These are phyloP conservation scores for Heteropelma amictum DNA, from an alignment of 2,888 invertebrate species.

Conservation along the genomic window DNA sequence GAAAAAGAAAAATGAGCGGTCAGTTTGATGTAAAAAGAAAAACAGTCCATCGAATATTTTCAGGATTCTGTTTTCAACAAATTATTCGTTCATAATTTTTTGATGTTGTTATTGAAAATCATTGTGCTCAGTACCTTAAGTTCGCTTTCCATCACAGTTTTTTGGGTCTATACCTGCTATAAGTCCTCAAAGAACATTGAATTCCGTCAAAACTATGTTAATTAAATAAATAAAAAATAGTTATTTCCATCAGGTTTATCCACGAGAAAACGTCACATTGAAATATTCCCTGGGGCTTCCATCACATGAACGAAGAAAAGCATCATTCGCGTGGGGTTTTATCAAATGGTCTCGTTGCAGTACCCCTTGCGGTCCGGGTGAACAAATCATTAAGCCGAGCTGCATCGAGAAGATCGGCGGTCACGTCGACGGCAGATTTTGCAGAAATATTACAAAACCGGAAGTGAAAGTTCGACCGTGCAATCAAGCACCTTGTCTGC, in stretches of 20 bases:
- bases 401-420: slow-evolving; percentile 79
- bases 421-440: slow-evolving; percentile 77
- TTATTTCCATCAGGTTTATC: slow-evolving; percentile 51
- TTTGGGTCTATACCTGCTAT: no score
- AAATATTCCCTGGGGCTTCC: slow-evolving; percentile 65
- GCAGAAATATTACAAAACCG: slow-evolving; percentile 67
- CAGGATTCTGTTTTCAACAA: no score
- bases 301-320: slow-evolving; percentile 74
- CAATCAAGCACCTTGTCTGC: slow-evolving; percentile 78
- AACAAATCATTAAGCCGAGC: slow-evolving; percentile 73
- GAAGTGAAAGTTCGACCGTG: slow-evolving; percentile 76
- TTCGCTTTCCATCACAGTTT: no score
- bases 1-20: no score
- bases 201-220: no score
- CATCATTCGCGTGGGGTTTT: slow-evolving; percentile 79
- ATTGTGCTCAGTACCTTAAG: no score
- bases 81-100: no score
- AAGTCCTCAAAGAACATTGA: no score
- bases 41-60: no score
- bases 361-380: slow-evolving; percentile 80
- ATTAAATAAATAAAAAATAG: neutral
- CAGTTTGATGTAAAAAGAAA: no score
- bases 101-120: no score
- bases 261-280: slow-evolving; percentile 64
- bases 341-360: slow-evolving; percentile 80